Conservation (phyloP, 2,797 vertebrate genomes). For the Decapterus maruadsi region DNA sequence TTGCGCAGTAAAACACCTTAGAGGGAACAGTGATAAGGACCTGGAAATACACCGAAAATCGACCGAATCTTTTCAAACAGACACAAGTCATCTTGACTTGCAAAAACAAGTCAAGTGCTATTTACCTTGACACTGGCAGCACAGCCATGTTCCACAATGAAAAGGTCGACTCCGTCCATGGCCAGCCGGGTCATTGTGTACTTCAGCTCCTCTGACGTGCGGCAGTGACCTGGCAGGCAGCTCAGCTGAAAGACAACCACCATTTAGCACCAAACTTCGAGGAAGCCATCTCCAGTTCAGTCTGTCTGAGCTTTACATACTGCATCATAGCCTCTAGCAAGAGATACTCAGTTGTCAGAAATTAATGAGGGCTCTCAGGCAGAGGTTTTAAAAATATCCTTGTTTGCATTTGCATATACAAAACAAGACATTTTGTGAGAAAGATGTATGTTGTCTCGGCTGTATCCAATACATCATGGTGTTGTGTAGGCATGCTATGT, state of each 20-base stretch:
- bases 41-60: not conserved
- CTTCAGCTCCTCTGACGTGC: conserved; percentile 95
- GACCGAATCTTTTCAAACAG: not conserved
- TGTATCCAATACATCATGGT: not conserved
- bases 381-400: conserved; percentile 55
- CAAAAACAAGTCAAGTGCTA: not conserved
- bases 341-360: conserved; percentile 43
- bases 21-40: too few species aligned
- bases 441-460: conserved; percentile 16
- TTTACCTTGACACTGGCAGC: conserved; percentile 94
- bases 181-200: conserved; percentile 98
- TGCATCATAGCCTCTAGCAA: conserved; percentile 26
- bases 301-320: conserved; percentile 23
- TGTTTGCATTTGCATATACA: conserved; percentile 51
- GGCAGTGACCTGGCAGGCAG: conserved; percentile 91
- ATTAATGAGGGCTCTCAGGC: conserved; percentile 54
- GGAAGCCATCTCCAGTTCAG: conserved; percentile 12
- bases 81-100: not conserved
- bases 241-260: conserved; percentile 61
- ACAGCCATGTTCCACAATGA: conserved; percentile 96
- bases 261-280: conserved; percentile 18
- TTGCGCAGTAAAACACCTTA: too few species aligned
- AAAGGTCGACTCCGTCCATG: conserved; percentile 93
- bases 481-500: not conserved
- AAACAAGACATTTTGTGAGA: conserved; percentile 43